Evolutionary conservation across 2,113 vertebrate genomes (phyloP), one percentile per base, ranked within the genome.

Genomic region (Psophia crepitans): DNA sequence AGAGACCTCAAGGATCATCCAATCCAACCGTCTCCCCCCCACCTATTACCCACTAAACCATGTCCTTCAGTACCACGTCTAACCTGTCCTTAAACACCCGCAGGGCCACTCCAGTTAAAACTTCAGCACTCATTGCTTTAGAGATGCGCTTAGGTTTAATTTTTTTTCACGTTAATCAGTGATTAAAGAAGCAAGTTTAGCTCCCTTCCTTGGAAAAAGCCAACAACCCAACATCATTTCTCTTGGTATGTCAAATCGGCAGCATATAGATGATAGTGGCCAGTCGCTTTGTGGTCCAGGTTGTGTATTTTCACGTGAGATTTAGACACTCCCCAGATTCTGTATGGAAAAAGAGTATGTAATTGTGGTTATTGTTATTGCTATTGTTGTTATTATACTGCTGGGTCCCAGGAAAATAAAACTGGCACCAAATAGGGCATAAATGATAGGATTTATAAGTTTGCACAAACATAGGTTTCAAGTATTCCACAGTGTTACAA

Each of bases 241-340:
- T n/a, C 0, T 6, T 39, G 24, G 39, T 24, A 2, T 2, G 1
- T 9, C 19, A 64, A n/a, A 17, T 13, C 58, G 46, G 56, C 1
- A 1, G 41, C 26, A 48, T 53, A 4, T 5, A 8, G 57, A 7
- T 1, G 5, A 10, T n/a, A 65, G 35, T 35, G 43, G 33, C 41
- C 48, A 14, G 30, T 41, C 2, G 2, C 48, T 86, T 46, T 24
- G 19, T 30, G 13, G 43, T 35, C 37, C 48, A 51, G 44, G 39
- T 54, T 41, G 33, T 1, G 3, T 33, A 2, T 60, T 76, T 49
- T 61, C 21, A 4, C 3, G 1, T 5, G 39, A 51, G 27, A 5
- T 37, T 48, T 43, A n/a, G 61, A 11, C 19, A 35, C 32, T 61
- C 3, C 49, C 17, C 44, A 49, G 9, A 10, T 74, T 54, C 54